These are phyloP conservation scores for Sceliomorpha sp. DNA, from an alignment of 2,888 invertebrate genomes.

Conservation along the genomic window DNA sequence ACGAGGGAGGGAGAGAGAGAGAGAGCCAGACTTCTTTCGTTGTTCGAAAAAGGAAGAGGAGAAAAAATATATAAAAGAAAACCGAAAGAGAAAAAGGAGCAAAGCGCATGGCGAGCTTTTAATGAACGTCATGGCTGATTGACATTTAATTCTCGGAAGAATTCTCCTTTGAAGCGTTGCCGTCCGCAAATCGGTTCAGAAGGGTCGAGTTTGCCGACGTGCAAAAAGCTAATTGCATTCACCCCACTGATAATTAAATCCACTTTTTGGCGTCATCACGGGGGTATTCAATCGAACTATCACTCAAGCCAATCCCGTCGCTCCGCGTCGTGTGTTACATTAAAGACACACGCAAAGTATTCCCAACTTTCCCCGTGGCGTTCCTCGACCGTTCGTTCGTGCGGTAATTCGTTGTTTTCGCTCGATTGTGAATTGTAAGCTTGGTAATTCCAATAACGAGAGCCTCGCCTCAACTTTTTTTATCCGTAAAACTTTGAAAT, in stretches of 20 bases:
- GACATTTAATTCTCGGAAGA: constrained; percentile 73
- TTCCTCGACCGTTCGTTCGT: no score
- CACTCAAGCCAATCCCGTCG: constrained; percentile 19
- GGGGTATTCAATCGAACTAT: constrained; percentile 70
- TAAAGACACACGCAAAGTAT: constrained; percentile 9
- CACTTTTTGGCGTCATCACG: constrained; percentile 65
- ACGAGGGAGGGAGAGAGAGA: no score
- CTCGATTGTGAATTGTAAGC: no score
- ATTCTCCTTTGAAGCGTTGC: constrained; percentile 65
- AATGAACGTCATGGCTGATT: constrained; percentile 72
- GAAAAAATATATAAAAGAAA: no score
- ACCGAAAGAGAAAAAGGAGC: constrained; percentile 35
- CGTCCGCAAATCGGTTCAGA: constrained; percentile 23
- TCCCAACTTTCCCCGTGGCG: no score
- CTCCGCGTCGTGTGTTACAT: constrained; percentile 11
- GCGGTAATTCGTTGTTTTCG: no score
- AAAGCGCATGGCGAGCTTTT: constrained; percentile 61
- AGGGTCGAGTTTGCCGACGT: constrained; percentile 41
- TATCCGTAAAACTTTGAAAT: no score
- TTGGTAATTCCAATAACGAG: no score
- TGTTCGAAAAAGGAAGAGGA: no score
- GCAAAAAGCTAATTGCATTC: constrained; percentile 75
- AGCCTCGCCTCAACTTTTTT: no score
- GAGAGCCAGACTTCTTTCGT: no score
- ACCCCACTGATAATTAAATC: constrained; percentile 70